Conservation (phyloP, 2,113 vertebrate species). For the Bubo scandiacus region DNA sequence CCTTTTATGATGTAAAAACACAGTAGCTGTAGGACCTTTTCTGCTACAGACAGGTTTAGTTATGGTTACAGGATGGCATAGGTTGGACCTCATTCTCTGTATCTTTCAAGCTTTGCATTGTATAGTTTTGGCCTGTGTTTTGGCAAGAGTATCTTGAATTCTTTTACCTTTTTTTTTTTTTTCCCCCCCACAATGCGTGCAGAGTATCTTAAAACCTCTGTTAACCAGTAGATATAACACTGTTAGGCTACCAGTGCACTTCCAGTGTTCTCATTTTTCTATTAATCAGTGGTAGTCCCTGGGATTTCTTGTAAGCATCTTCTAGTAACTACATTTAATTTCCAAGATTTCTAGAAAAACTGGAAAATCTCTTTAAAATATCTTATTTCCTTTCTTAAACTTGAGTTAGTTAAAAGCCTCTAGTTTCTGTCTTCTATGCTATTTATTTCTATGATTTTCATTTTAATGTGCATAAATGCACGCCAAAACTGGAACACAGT, state of each 20-base stretch:
- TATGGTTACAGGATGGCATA: not conserved
- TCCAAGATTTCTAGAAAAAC: not conserved
- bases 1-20: not conserved
- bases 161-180: not conserved
- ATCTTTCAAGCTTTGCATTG: not conserved
- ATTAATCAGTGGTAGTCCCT: not conserved
- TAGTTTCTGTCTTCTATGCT: not conserved
- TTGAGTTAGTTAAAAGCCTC: not conserved
- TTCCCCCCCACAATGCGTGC: no score
- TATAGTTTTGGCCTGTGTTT: not conserved
- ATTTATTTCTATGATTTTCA: not conserved
- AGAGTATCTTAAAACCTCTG: not conserved
- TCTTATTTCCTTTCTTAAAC: not conserved
- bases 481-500: not conserved
- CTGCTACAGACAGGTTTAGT: not conserved
- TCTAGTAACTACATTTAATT: not conserved
- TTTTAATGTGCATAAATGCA: not conserved
- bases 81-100: not conserved
- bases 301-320: not conserved
- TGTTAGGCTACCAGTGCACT: not conserved
- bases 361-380: not conserved
- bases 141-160: not conserved
- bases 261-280: not conserved
- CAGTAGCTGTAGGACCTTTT: not conserved
- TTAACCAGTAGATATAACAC: not conserved